phyloP scores from a whole-genome alignment of 92 coral and sea anemone genomes.

The Hydrozoanthus gracilis region DNA sequence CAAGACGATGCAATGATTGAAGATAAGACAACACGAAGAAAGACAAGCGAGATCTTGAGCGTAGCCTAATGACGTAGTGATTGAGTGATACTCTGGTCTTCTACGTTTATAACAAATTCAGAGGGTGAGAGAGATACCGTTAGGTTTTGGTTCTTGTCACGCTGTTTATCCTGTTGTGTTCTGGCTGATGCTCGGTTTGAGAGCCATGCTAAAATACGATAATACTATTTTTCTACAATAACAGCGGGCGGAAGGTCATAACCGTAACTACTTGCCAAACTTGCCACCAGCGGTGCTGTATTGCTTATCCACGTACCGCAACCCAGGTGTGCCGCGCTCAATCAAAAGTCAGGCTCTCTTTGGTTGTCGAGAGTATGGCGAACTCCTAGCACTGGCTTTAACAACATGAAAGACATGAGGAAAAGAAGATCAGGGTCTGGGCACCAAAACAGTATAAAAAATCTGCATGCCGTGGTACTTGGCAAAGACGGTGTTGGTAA shows the following conservation, averaged over 20 bases:
- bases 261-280: neutral
- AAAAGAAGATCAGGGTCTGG: conserved; percentile 52
- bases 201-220: no score
- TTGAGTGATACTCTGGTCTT: conserved; percentile 3
- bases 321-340: no score
- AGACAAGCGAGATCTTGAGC: conserved; percentile 26
- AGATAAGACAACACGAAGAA: conserved; percentile 13
- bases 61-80: neutral
- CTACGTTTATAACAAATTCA: neutral
- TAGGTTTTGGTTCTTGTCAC: neutral
- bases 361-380: neutral
- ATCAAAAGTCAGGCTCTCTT: neutral
- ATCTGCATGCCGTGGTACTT: conserved; percentile 78
- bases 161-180: neutral
- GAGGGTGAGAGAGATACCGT: neutral
- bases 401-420: conserved; percentile 45
- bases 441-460: conserved; percentile 69
- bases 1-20: conserved; percentile 17
- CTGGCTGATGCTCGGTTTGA: neutral
- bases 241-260: no score
- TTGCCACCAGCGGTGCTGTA: neutral
- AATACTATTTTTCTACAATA: no score
- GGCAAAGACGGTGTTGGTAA: conserved; percentile 93
- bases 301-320: no score
- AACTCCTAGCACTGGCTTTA: neutral